phyloP scores from a whole-genome alignment of 2,113 vertebrate genomes.

The Mastomys coucha region DNA sequence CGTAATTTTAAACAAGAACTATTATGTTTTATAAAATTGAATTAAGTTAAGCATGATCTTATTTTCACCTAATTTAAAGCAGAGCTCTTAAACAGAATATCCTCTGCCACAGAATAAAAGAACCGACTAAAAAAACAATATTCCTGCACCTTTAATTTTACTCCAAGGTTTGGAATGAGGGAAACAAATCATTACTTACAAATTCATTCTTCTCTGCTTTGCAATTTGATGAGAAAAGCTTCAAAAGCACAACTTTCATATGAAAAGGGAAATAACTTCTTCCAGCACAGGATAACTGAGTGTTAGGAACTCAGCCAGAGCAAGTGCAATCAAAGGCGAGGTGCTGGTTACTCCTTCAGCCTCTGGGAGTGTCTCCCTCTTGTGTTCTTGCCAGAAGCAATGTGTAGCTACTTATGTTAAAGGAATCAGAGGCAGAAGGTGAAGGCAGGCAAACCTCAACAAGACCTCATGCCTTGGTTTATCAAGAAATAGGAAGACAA shows the following conservation, averaged over 20 bases:
- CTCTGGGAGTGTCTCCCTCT: conserved; percentile 30
- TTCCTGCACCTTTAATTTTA: conserved; percentile 38
- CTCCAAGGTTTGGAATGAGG: conserved; percentile 45
- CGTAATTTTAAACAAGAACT: not conserved
- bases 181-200: conserved; percentile 63
- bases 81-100: not conserved
- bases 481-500: conserved; percentile 52
- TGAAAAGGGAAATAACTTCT: conserved; percentile 72
- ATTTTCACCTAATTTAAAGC: conserved; percentile 28
- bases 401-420: conserved; percentile 59
- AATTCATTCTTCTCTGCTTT: conserved; percentile 54
- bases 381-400: conserved; percentile 66
- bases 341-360: conserved; percentile 55
- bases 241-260: conserved; percentile 63
- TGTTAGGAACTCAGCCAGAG: conserved; percentile 64
- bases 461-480: conserved; percentile 32
- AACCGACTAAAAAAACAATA: not conserved
- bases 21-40: conserved; percentile 15
- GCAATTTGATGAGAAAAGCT: conserved; percentile 56
- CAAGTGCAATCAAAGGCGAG: conserved; percentile 54
- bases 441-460: conserved; percentile 8
- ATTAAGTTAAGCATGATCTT: not conserved
- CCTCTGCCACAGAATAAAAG: conserved; percentile 32
- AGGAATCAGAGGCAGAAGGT: conserved; percentile 54
- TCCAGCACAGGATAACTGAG: conserved; percentile 61